Evolutionary conservation across 2,888 invertebrate species (phyloP).

Genomic region (Nemoura dubitans): DNA sequence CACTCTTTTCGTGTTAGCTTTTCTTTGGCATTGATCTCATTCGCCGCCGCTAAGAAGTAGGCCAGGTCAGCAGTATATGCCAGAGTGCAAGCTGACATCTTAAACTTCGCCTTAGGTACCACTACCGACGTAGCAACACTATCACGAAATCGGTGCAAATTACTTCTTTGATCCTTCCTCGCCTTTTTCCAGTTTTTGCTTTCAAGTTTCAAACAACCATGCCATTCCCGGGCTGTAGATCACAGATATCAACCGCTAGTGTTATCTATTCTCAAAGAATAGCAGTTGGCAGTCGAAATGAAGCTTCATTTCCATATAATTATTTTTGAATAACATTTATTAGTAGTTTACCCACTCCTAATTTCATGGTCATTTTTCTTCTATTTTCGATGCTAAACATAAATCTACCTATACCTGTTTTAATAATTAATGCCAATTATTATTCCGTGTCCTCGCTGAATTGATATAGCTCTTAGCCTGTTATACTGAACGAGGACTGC

Average conservation of each 20-base stretch:
- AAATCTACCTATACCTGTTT: too few relatives aligned
- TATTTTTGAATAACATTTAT: background rate
- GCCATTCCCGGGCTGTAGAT: background rate
- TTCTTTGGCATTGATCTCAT: constrained; percentile 26
- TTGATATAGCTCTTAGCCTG: too few relatives aligned
- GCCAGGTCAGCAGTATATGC: background rate
- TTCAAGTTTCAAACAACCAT: background rate
- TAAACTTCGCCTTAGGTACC: background rate
- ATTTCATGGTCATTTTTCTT: background rate
- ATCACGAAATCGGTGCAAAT: background rate
- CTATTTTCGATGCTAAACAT: background rate
- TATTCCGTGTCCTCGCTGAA: too few relatives aligned
- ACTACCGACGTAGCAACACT: background rate
- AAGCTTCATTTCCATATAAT: background rate
- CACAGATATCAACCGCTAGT: background rate
- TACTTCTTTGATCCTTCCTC: background rate
- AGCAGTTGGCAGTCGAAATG: background rate
- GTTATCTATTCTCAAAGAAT: background rate
- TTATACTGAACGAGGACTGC: background rate
- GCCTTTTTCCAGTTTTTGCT: background rate
- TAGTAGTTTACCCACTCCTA: background rate
- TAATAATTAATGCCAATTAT: too few relatives aligned
- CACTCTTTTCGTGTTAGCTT: constrained; percentile 23
- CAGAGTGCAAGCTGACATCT: background rate
- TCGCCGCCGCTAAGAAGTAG: background rate